Evolutionary conservation across 2,113 vertebrate genomes (phyloP), one percentile per base, ranked within the genome.

Genomic region (Embiotoca jacksoni): DNA sequence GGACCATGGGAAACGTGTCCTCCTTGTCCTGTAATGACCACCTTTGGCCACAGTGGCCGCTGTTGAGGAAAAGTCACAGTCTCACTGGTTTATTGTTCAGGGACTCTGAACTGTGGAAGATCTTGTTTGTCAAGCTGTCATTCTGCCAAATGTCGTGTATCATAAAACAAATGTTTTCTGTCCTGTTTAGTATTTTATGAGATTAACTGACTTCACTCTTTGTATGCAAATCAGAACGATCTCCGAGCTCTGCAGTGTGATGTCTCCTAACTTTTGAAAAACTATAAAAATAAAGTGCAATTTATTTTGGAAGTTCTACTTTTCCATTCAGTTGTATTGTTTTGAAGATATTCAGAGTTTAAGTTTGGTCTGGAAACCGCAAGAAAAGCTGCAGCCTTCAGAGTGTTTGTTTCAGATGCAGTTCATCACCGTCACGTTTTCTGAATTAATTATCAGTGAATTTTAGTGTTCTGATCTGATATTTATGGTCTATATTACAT

Each of bases 241-340:
- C 36, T 3, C 60, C 44, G 2, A 60, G 61, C 37, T 65, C 60
- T 72, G 37, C 55, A 59, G 58, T 47, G 6, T 41, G 67, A 58
- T 16, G 60, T 33, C 50, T 44, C 76, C 66, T 73, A 35, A 82
- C 47, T 23, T 63, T 7, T 63, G 54, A 31, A 75, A 69, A 23
- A 52, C 96, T 96, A 95, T 96, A 33, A 52, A 47, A 86, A 76
- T 76, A 86, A 86, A 86, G 72, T 68, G 33, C 60, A 67, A 52
- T 78, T 82, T 79, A 81, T 82, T 78, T 66, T 71, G 14, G 61
- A 67, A 76, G 30, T 2, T 58, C 7, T 3, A 54, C 13, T 7
- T 41, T 75, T 13, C 2, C 35, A 37, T 36, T 5, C 14, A 16
- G 13, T 44, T 1, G 2, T 16, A 5, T n/a, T 5, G 32, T 32